Evolutionary conservation across 2,113 vertebrate species (phyloP), one percentile per base, ranked within the genome.

Genomic region (Eonycteris spelaea): DNA sequence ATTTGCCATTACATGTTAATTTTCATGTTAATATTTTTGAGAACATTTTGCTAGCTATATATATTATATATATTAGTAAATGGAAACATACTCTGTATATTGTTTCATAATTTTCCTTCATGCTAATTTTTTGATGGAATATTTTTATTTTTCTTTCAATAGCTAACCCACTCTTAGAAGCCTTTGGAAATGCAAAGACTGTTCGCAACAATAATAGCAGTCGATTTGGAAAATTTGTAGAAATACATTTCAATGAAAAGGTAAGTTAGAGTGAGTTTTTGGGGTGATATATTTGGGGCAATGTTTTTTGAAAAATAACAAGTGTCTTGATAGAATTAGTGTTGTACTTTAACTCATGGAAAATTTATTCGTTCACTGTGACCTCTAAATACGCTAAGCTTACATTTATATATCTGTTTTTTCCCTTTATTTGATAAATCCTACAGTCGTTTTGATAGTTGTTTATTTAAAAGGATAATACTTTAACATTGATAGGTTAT

Each of bases 171-270:
- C 96, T 99, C 1, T 97, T 99, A 90, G 99, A 99, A 98, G 99
- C 99, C 1, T 99, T 99, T 93, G 99, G 99, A 95, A 99, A 99
- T 57, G 99, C 99, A 21, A 99, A 99, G 97, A 99, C 99, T 2
- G 99, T 99, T 96, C 99, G 99, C 24, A 99, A 99, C 98, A 99
- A 99, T 98, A 99, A 99, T 98, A 99, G 99, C 98, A 99, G 99
- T 88, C 99, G 99, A 96, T 99, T 99, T 97, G 99, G 99, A 55
- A 99, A 99, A 98, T 99, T 99, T 97, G 99, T 99, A 96, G 99
- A 99, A 98, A 99, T 99, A 97, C 99, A 99, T 98, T 99, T 99
- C 97, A 99, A 99, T 73, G 99, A 99, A 98, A 99, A 99, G 99
- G 99, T 99, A 98, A 57, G 70, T 78, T 5, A 71, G 71, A 91